These are phyloP conservation scores for Gymnarchus niloticus DNA, from an alignment of 2,113 vertebrate species.

Conservation along the genomic window DNA sequence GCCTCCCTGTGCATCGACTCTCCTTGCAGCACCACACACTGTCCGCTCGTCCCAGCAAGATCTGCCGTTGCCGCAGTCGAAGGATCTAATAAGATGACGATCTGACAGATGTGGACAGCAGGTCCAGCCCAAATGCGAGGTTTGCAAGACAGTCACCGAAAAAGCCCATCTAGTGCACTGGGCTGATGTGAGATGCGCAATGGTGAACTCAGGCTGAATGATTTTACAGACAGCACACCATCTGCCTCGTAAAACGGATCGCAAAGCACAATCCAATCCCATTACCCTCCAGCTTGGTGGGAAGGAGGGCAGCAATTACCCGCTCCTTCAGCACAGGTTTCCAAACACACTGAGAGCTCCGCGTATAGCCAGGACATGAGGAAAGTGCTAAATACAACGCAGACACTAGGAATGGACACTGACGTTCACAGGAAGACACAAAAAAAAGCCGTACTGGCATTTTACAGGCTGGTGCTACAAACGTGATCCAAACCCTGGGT, in stretches of 20 bases:
- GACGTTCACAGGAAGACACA: neutral
- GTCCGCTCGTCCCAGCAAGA: neutral
- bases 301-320: neutral
- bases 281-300: slow-evolving; percentile 17
- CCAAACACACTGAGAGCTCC: neutral
- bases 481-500: neutral
- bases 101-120: neutral
- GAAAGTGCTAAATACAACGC: neutral
- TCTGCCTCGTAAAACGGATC: slow-evolving; percentile 28
- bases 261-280: slow-evolving; percentile 1
- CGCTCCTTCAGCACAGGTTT: slow-evolving; percentile 13
- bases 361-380: neutral
- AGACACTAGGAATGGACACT: neutral
- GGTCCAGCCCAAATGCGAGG: neutral
- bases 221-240: slow-evolving; percentile 31
- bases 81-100: neutral
- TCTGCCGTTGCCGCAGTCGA: neutral
- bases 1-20: neutral
- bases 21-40: neutral
- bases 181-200: slow-evolving; percentile 17
- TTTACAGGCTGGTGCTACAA: neutral
- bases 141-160: neutral
- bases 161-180: neutral
- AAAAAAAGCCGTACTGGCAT: neutral
- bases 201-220: neutral